These are phyloP conservation scores for Calephelis virginiensis DNA, from an alignment of 1,140 invertebrate genomes.

Conservation along the genomic window DNA sequence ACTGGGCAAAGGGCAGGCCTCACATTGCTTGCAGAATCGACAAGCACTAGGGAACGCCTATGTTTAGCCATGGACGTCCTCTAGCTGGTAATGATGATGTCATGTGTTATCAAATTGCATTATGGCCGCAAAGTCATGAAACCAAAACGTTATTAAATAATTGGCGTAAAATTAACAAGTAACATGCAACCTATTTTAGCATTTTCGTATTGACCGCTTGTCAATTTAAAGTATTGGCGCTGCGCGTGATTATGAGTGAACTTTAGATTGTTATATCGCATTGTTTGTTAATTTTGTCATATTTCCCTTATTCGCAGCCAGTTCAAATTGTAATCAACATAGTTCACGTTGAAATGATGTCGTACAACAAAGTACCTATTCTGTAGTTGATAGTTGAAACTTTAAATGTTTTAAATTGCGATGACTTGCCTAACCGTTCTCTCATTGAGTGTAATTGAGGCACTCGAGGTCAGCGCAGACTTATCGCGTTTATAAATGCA, in stretches of 20 bases:
- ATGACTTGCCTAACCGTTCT: conserved; percentile 52
- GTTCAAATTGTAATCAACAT: background rate
- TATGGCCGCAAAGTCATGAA: too few species aligned
- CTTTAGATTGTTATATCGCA: background rate
- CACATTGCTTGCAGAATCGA: too few species aligned
- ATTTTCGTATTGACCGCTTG: too few species aligned
- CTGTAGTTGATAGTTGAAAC: conserved; percentile 9
- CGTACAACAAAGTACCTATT: background rate
- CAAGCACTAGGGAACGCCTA: too few species aligned
- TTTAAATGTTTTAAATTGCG: conserved; percentile 32
- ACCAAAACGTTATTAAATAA: too few species aligned
- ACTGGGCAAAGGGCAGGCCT: too few species aligned
- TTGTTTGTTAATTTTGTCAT: conserved; percentile 13
- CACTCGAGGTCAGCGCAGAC: conserved; percentile 59
- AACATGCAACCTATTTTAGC: background rate
- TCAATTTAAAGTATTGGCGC: too few species aligned
- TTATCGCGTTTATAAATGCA: conserved; percentile 62
- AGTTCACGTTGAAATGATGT: background rate
- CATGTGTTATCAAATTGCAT: too few species aligned
- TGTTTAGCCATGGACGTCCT: too few species aligned
- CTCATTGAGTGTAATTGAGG: conserved; percentile 62
- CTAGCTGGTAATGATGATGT: too few species aligned
- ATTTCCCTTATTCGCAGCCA: conserved; percentile 1
- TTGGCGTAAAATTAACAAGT: too few species aligned
- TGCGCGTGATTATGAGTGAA: too few species aligned